Conservation (phyloP, 2,797 vertebrate species). For the Numenius phaeopus region DNA sequence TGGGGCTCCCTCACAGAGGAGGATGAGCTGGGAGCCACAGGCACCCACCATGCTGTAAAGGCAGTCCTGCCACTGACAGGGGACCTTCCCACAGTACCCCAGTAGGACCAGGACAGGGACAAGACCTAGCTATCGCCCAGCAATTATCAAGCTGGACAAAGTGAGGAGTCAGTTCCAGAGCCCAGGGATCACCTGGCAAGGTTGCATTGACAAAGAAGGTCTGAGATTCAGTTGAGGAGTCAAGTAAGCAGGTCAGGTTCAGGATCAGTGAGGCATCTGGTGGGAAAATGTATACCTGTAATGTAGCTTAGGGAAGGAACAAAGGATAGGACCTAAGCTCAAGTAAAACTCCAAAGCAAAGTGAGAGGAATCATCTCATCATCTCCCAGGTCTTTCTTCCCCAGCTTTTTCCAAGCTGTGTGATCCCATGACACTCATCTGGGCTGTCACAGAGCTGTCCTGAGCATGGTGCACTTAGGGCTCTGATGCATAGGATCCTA, state of each 20-base stretch:
- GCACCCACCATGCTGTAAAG: accelerated
- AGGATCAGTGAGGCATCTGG: neutral
- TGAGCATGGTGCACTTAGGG: accelerated
- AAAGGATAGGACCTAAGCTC: neutral
- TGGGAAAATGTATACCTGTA: neutral
- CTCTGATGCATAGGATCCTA: neutral
- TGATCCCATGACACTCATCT: neutral
- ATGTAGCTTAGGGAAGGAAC: neutral
- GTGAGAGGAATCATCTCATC: neutral
- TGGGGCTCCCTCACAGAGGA: neutral
- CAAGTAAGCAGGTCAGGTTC: neutral
- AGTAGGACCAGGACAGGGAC: too few relatives aligned
- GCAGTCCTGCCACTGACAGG: neutral
- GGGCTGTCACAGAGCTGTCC: neutral
- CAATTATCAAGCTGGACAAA: neutral
- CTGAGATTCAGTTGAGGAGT: neutral
- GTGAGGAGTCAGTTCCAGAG: neutral
- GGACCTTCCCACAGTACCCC: neutral
- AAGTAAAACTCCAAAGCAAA: neutral
- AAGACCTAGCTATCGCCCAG: neutral
- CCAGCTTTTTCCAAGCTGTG: neutral
- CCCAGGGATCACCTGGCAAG: neutral
- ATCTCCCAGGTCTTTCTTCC: neutral
- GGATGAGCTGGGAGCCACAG: neutral
- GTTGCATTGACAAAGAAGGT: neutral